phyloP scores from a whole-genome alignment of 1,140 invertebrate species.

The Sitodiplosis mosellana region DNA sequence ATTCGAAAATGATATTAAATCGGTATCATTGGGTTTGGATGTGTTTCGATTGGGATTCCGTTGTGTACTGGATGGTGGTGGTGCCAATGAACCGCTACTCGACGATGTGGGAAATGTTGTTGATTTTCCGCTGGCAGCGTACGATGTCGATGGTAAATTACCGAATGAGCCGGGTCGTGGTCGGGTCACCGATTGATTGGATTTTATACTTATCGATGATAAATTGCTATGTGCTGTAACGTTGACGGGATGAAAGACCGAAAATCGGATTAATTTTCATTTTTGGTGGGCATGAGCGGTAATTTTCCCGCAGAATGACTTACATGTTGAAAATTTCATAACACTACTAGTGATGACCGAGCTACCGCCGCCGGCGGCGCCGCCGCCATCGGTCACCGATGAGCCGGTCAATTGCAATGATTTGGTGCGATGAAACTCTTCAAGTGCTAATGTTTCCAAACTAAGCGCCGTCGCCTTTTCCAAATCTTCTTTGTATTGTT shows the following conservation, averaged over 20 bases:
- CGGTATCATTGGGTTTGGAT: slow-evolving; percentile 28
- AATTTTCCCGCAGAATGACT: no score
- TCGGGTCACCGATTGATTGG: slow-evolving; percentile 6
- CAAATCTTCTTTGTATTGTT: slow-evolving; percentile 65
- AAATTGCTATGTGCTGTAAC: no score
- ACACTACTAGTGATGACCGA: no score
- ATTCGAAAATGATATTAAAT: slow-evolving; percentile 56
- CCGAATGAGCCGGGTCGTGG: slow-evolving; percentile 32
- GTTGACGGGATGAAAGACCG: no score
- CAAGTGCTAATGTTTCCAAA: slow-evolving; percentile 62
- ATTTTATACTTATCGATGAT: no score
- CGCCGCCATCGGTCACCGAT: no score
- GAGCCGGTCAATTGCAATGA: not conserved
- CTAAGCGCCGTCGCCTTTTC: slow-evolving; percentile 70
- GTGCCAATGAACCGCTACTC: slow-evolving; percentile 10
- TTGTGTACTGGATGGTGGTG: slow-evolving; percentile 27
- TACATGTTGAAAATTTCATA: no score
- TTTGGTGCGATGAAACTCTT: slow-evolving; percentile 46
- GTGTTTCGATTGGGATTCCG: slow-evolving; percentile 28
- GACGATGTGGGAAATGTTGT: slow-evolving; percentile 26
- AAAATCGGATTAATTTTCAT: no score
- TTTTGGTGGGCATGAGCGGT: no score
- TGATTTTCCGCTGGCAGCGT: slow-evolving; percentile 32
- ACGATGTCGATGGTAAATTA: slow-evolving; percentile 22
- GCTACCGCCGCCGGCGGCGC: no score